Evolutionary conservation across 2,797 vertebrate genomes (phyloP), one percentile per base, ranked within the genome.

Genomic region (Brachymystax lenok): DNA sequence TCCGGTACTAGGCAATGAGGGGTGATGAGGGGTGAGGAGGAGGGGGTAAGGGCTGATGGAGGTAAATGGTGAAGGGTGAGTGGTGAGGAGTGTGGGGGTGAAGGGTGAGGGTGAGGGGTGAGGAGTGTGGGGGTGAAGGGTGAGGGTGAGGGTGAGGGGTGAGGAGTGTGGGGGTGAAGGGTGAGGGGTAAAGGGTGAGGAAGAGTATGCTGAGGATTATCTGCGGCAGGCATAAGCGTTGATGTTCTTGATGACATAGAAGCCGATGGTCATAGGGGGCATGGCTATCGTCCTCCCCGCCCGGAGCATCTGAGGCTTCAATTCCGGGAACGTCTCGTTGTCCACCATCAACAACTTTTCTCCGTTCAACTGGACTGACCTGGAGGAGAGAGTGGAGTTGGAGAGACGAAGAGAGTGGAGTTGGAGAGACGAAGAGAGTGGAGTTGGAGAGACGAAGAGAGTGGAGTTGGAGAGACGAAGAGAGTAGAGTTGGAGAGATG

Each of bases 191-290:
- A 61, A 74, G 33, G 40, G 52, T 80, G 81, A 21, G 59, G 8
- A 12, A 21, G 21, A 61, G 59, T 24, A 21, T 10, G 59, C 21
- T 82, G 64, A 68, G 35, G 87, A 89, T 93, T 96, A 99, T 95
- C 97, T 95, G 78, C 97, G 94, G 87, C 98, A 99, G 89, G 97
- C 97, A 71, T 97, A 94, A 0, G 98, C 98, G 0, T 99, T 97
- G 80, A 98, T 97, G 69, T 98, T 99, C 92, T 98, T 99, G 89
- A 99, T 96, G 87, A 99, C 97, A 0, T 98, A 99, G 91, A 99
- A 99, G 75, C 98, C 97, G 84, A 99, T 98, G 80, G 95, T 97
- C 86, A 98, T 93, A 0, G 98, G 97, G 51, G 98, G 98, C 90
- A 99, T 96, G 73, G 97, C 96, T 89, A 99, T 94, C 4, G 97